Evolutionary conservation across 2,888 invertebrate species (phyloP), one percentile per base, ranked within the genome.

Genomic region (Zygogramma bicolorata): DNA sequence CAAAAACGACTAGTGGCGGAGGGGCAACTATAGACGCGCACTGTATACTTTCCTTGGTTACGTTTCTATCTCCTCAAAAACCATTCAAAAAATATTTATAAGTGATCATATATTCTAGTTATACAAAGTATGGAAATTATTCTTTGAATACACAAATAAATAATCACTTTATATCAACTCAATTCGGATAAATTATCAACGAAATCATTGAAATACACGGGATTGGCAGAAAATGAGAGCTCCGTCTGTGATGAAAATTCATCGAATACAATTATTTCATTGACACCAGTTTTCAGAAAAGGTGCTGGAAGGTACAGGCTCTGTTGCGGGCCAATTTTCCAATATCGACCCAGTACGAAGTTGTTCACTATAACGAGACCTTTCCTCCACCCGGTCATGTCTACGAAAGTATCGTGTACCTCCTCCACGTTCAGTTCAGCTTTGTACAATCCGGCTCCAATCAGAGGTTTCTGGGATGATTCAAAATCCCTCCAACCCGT

Each of bases 271-370:
- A 85, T 22, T 27, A 85, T 81, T 63, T 81, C 81, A 74, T 85
- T 85, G 1, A 61, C 46, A 13, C 92, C 91, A 8, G 81, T 77
- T 57, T 87, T 89, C 29, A 95, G 88, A 84, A 93, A 90, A 0
- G 93, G 91, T 0, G 92, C 93, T 0, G 97, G 96, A 34, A 96
- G 88, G 85, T 95, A 97, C 0, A 96, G 88, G 0, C 94, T 95
- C 70, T 93, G 88, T 86, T 95, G 94, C 0, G 97, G 97, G 0
- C 97, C 96, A 2, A 89, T 82, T 0, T 92, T 92, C 93, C 95
- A 95, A 86, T 96, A 96, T 49, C 97, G 90, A 0, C 96, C 96
- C 27, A 97, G 88, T 84, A 96, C 95, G 81, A 93, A 91, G 0
- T 93, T 94, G 83, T 97, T 97, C 0, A 97, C 87, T 85, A 94